Evolutionary conservation across 2,113 vertebrate genomes (phyloP).

Genomic region (Anguilla japonica): DNA sequence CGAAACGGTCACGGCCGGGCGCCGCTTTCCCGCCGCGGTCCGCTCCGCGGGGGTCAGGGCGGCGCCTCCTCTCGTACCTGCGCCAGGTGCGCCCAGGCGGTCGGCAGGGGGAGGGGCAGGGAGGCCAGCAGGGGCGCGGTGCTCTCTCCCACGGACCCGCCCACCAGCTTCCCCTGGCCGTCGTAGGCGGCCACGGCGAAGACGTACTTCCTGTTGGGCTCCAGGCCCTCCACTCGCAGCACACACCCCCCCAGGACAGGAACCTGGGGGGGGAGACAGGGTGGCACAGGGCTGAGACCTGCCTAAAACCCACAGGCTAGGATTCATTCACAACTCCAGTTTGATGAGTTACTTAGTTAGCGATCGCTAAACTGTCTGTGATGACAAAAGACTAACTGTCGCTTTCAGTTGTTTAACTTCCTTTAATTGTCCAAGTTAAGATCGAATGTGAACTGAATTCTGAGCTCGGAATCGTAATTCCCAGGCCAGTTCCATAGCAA

Average conservation of each 20-base stretch:
- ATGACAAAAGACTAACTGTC: no score
- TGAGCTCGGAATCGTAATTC: no score
- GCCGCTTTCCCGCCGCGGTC: no score
- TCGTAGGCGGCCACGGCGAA: conserved; percentile 91
- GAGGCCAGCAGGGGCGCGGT: conserved; percentile 83
- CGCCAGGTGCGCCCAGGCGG: conserved; percentile 79
- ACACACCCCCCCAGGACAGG: conserved; percentile 72
- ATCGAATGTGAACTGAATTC: no score
- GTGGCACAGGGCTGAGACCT: conserved; percentile 31
- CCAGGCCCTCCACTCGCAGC: conserved; percentile 77
- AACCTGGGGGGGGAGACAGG: conserved; percentile 65
- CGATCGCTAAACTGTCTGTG: no score
- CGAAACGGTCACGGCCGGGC: neutral
- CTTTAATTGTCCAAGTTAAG: no score
- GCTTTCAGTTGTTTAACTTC: no score
- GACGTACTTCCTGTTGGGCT: conserved; percentile 85
- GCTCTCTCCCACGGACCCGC: conserved; percentile 75
- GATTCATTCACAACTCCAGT: no score
- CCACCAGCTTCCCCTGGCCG: conserved; percentile 77
- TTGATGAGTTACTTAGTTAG: no score
- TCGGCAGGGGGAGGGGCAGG: conserved; percentile 75
- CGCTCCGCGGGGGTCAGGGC: no score
- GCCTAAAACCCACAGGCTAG: neutral
- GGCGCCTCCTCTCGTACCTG: conserved; percentile 69
- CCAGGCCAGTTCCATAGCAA: no score